These are phyloP conservation scores for Drosophila busckii DNA, from an alignment of 1,140 invertebrate genomes.

Conservation along the genomic window DNA sequence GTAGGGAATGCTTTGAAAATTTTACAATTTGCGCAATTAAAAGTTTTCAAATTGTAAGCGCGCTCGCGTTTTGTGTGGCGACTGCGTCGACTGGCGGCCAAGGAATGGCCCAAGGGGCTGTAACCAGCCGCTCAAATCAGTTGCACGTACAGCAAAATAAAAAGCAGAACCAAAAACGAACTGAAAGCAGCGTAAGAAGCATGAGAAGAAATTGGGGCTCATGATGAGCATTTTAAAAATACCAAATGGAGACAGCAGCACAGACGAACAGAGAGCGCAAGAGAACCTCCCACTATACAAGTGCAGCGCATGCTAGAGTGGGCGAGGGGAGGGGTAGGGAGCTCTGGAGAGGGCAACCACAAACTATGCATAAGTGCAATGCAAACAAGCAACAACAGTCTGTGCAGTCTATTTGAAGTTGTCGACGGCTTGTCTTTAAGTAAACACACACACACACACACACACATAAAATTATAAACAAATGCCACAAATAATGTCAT, in stretches of 20 bases:
- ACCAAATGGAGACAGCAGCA: slow-evolving; percentile 17
- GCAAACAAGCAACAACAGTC: slow-evolving; percentile 23
- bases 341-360: background rate
- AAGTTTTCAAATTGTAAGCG: slow-evolving; percentile 11
- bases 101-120: slow-evolving; percentile 64
- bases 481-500: slow-evolving; percentile 35
- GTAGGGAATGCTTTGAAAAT: background rate
- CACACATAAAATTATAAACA: background rate
- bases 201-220: slow-evolving; percentile 26
- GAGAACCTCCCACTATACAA: slow-evolving; percentile 4
- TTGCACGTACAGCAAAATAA: slow-evolving; percentile 34
- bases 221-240: slow-evolving; percentile 65
- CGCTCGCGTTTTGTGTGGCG: slow-evolving; percentile 53
- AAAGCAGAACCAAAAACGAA: background rate
- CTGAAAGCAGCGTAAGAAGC: background rate
- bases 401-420: slow-evolving; percentile 35
- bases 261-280: slow-evolving; percentile 7
- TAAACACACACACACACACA: background rate
- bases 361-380: no score
- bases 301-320: background rate
- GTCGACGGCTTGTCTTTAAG: slow-evolving; percentile 21
- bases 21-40: slow-evolving; percentile 9
- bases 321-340: background rate
- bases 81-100: slow-evolving; percentile 56
- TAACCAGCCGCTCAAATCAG: slow-evolving; percentile 34